Evolutionary conservation across 2,888 invertebrate genomes (phyloP).

Genomic region (Melieria picta): DNA sequence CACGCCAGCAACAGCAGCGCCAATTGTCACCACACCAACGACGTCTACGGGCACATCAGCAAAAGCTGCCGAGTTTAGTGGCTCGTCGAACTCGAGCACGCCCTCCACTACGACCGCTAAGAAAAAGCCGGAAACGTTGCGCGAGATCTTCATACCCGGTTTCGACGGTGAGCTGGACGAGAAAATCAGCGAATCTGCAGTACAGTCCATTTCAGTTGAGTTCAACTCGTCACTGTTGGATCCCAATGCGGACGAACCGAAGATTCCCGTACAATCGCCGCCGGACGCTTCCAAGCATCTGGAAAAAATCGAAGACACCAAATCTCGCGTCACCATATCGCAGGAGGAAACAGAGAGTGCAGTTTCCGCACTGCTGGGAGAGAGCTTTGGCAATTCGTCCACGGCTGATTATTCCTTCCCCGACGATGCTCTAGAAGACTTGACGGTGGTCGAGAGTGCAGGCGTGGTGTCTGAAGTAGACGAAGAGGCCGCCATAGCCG

Average conservation of each 20-base stretch:
- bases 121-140: slow-evolving; percentile 68
- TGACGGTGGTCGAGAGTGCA: slow-evolving; percentile 55
- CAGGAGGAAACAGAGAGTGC: slow-evolving; percentile 95
- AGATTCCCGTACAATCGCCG: slow-evolving; percentile 63
- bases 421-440: slow-evolving; percentile 55
- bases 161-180: slow-evolving; percentile 77
- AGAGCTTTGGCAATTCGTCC: slow-evolving; percentile 79
- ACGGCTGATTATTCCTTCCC: slow-evolving; percentile 68
- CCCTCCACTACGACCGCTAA: slow-evolving; percentile 58
- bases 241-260: slow-evolving; percentile 61
- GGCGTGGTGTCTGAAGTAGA: slow-evolving; percentile 68
- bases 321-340: slow-evolving; percentile 81
- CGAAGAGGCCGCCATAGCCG: slow-evolving; percentile 66
- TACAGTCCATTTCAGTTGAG: slow-evolving; percentile 79
- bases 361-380: slow-evolving; percentile 86
- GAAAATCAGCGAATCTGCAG: slow-evolving; percentile 80
- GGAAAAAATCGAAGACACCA: slow-evolving; percentile 74
- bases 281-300: slow-evolving; percentile 65
- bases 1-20: slow-evolving; percentile 11
- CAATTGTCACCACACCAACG: slow-evolving; percentile 39
- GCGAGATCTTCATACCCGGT: slow-evolving; percentile 71
- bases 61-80: slow-evolving; percentile 14
- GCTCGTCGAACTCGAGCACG: slow-evolving; percentile 49
- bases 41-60: background rate
- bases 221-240: slow-evolving; percentile 65